Percentiles rank a stretch among this genome's conserved stretches.
phyloP scores from a whole-genome alignment of 1,140 invertebrate genomes.

The Aporrectodea caliginosa region DNA sequence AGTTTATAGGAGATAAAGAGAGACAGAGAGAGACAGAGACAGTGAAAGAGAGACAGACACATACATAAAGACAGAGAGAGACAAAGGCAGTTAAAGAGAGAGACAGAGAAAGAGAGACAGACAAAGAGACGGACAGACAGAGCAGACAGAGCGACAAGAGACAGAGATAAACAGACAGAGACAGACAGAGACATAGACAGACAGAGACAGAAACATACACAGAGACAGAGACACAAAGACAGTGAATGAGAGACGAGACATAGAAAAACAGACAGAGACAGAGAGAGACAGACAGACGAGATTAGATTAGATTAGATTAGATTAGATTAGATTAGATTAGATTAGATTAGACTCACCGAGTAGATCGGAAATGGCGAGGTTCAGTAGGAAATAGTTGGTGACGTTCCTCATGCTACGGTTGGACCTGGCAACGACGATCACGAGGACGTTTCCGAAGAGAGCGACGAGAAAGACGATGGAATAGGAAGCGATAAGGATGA shows the following conservation, averaged over 20 bases:
- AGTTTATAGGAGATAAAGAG: not conserved
- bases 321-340: too few species aligned
- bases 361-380: constrained; percentile 10
- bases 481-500: constrained; percentile 9
- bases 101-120: not conserved
- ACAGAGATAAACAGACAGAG: not conserved
- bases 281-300: too few species aligned
- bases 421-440: constrained; percentile 19
- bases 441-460: constrained; percentile 22
- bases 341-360: constrained; percentile 24
- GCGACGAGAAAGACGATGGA: constrained; percentile 4
- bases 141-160: too few species aligned
- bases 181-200: not conserved
- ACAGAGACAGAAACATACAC: too few species aligned
- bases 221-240: too few species aligned
- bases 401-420: constrained; percentile 13
- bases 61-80: not conserved
- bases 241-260: too few species aligned
- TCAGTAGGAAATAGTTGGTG: constrained; percentile 18
- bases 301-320: too few species aligned
- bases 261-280: too few species aligned
- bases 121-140: not conserved
- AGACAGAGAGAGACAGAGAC: not conserved
- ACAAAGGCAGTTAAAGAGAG: not conserved
- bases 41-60: not conserved